Evolutionary conservation across 2,113 vertebrate species (phyloP).

Genomic region (Rhinogobius similis): DNA sequence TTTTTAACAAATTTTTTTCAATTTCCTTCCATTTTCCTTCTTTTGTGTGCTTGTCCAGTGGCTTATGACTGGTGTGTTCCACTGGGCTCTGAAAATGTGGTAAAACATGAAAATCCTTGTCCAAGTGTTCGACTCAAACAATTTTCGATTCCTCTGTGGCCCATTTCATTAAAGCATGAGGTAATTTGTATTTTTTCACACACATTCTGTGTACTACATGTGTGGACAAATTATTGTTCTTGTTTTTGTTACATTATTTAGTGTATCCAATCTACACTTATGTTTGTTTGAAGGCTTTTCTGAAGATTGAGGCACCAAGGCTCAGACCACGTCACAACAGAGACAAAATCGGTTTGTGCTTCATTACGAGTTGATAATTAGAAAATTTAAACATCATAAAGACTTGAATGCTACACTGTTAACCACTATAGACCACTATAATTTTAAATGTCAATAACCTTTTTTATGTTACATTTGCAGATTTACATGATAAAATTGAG

Average conservation of each 20-base stretch:
- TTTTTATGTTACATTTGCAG: slow-evolving; percentile 24
- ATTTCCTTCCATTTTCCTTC: background rate
- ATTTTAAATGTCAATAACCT: background rate
- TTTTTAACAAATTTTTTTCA: background rate
- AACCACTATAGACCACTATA: background rate
- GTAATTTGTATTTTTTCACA: slow-evolving; percentile 33
- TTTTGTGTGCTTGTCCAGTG: slow-evolving; percentile 37
- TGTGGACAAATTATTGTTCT: no score
- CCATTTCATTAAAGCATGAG: slow-evolving; percentile 41
- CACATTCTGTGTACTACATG: background rate
- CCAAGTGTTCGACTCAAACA: slow-evolving; percentile 47
- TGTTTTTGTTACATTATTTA: background rate
- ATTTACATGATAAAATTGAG: background rate
- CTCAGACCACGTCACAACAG: background rate
- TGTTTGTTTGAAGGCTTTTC: background rate
- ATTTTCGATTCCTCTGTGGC: slow-evolving; percentile 55
- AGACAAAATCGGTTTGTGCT: background rate
- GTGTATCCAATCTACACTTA: background rate
- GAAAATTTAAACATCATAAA: background rate
- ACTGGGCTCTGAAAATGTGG: slow-evolving; percentile 27
- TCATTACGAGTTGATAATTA: background rate
- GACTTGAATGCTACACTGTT: no score
- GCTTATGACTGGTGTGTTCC: slow-evolving; percentile 69
- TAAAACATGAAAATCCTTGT: slow-evolving; percentile 13
- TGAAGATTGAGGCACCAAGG: background rate